These are phyloP conservation scores for Aradus depressus DNA, from an alignment of 2,888 invertebrate species.

Conservation along the genomic window DNA sequence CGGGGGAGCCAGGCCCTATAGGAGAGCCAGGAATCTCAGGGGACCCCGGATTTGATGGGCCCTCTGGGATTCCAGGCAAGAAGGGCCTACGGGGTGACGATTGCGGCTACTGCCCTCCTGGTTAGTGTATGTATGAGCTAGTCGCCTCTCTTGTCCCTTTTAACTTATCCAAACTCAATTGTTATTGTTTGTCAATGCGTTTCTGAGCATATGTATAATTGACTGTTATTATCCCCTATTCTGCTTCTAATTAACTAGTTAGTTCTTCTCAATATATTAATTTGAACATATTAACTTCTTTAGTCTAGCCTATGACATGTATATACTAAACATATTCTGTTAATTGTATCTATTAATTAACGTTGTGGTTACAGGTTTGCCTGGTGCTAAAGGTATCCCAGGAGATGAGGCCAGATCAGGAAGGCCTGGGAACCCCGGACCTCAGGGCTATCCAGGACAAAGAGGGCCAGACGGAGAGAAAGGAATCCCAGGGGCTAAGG, in stretches of 20 bases:
- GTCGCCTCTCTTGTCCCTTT: neutral
- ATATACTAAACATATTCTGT: no score
- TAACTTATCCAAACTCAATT: neutral
- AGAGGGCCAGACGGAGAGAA: conserved; percentile 50
- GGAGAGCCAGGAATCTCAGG: conserved; percentile 20
- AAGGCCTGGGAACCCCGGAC: conserved; percentile 8
- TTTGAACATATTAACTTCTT: no score
- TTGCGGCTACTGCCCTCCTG: conserved; percentile 24
- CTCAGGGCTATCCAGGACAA: neutral
- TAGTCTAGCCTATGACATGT: no score
- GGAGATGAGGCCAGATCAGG: conserved; percentile 11
- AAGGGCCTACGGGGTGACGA: conserved; percentile 23
- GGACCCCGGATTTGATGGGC: conserved; percentile 16
- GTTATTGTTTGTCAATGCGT: no score
- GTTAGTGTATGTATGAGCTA: conserved; percentile 13
- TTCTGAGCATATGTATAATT: no score
- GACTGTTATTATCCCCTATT: no score
- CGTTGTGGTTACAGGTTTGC: conserved; percentile 12
- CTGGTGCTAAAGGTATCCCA: conserved; percentile 12
- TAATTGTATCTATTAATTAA: no score
- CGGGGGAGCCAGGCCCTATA: conserved; percentile 13
- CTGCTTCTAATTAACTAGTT: no score
- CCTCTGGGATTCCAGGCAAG: conserved; percentile 8
- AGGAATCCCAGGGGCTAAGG: conserved; percentile 60
- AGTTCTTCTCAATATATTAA: no score